Base-by-base conservation (phyloP, 2,113 vertebrate genomes). In the Strix uralensis region DNA sequence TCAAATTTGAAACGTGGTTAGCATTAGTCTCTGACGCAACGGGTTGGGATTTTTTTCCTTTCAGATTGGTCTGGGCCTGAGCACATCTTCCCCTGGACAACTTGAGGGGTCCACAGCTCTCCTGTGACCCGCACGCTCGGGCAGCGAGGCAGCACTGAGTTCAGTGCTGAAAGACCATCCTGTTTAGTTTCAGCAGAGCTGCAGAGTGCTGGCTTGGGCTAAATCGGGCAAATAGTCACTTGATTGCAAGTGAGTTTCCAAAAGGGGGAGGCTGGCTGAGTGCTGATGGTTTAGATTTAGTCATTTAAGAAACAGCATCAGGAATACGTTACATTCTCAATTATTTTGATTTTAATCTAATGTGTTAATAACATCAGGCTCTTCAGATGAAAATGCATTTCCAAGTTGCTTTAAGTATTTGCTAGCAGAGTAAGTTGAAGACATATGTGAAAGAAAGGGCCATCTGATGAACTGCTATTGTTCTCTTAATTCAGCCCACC, bases 401-500 rank as follows among this genome's bases (percentile, higher is more conserved):
- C 77, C 89, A 95, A 96, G 90, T 92, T 9, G 4, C 65, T 79
- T 11, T 44, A 89, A 87, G 77, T 81, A 75, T 92, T 96, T 91
- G 86, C 83, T 95, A 75, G 77, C 1, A 0, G 79, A 55, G 44
- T 73, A 81, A 97, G 88, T 75, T 92, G 89, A 94, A 94, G 95
- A 91, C 96, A 94, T 25, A 86, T 96, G 92, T 89, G 91, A 72
- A 84, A 72, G 83, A 81, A 87, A 89, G 86, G 58, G 78, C 90
- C 69, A 75, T 95, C 88, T 88, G 91, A 92, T 94, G 92, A 91
- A n/a, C 92, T 97, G 91, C 92, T 96, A 95, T 96, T 97, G 95
- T 97, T 97, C 95, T 94, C 88, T 87, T 96, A 97, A 97, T 96
- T 96, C 86, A 95, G 38, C 69, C 96, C 97, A 96, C 92, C 80